Evolutionary conservation across 2,113 vertebrate genomes (phyloP).

Genomic region (Petromus typicus): DNA sequence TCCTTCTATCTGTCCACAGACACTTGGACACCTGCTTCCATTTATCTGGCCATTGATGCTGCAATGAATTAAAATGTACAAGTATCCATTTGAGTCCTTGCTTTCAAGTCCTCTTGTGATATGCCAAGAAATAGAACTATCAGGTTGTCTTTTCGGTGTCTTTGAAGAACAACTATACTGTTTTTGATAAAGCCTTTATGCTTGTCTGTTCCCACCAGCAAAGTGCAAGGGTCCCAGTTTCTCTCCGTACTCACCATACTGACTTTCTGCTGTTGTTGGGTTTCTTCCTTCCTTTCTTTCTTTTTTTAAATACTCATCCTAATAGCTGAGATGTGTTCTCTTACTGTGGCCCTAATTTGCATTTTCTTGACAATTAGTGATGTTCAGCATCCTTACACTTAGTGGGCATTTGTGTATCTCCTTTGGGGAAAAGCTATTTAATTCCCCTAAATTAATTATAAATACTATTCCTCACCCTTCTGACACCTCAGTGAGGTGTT

Average conservation of each 20-base stretch:
- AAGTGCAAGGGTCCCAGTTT: neutral
- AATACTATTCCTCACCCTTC: neutral
- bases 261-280: neutral
- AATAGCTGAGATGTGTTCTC: no score
- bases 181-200: neutral
- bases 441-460: neutral
- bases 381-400: neutral
- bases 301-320: neutral
- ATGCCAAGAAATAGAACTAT: neutral
- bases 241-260: neutral
- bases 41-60: no score
- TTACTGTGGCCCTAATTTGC: neutral
- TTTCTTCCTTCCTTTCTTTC: neutral
- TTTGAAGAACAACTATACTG: neutral
- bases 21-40: neutral
- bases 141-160: neutral
- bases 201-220: neutral
- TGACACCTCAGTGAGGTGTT: neutral
- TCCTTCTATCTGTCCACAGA: fast-evolving
- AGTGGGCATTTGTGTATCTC: neutral
- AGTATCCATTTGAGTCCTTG: neutral
- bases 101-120: neutral
- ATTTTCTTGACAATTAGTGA: neutral
- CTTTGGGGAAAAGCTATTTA: neutral
- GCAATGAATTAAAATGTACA: neutral